Evolutionary conservation across 2,797 vertebrate species (phyloP).

Genomic region (Rallus crepitans): DNA sequence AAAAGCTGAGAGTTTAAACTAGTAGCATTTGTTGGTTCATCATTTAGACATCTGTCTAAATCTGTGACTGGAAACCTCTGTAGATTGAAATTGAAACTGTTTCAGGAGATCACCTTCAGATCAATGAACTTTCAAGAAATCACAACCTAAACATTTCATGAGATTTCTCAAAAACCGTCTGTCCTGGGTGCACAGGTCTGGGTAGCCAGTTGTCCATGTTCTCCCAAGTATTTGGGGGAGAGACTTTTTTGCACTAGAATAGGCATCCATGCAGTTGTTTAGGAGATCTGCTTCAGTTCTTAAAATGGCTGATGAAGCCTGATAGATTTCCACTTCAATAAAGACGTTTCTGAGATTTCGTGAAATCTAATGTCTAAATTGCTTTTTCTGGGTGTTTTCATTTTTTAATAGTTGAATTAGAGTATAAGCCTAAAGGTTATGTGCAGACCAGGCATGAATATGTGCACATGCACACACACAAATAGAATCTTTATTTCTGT

Average conservation of each 20-base stretch:
- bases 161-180: fast-evolving
- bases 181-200: background rate
- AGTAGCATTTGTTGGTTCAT: background rate
- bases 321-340: background rate
- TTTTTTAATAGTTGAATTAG: background rate
- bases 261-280: background rate
- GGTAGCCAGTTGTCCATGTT: background rate
- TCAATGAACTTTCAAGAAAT: background rate
- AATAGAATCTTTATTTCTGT: background rate
- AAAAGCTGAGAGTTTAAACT: background rate
- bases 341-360: background rate
- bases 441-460: background rate
- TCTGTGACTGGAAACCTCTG: background rate
- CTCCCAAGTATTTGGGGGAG: fast-evolving
- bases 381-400: background rate
- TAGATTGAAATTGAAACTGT: background rate
- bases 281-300: background rate
- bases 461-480: background rate
- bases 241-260: too few species aligned
- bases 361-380: background rate
- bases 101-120: background rate
- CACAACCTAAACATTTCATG: fast-evolving
- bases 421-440: background rate
- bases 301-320: background rate
- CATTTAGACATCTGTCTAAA: background rate